Conservation (phyloP, 2,113 vertebrate genomes). For the Numida meleagris region DNA sequence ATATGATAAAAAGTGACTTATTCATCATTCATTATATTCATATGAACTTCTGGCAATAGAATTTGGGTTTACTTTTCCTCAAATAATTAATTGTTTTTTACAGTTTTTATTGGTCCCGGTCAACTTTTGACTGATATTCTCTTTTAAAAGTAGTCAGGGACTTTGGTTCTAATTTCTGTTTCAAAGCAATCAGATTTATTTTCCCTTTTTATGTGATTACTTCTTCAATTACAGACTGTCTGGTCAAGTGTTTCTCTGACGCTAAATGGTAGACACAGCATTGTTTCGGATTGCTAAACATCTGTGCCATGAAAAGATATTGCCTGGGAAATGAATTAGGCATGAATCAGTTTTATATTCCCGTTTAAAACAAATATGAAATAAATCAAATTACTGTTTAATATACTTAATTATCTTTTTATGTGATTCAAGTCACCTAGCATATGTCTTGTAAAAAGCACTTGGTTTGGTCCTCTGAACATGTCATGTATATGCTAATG, state of each 20-base stretch:
- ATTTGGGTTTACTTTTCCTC: neutral
- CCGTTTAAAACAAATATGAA: constrained; percentile 46
- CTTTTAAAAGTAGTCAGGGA: neutral
- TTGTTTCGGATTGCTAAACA: constrained; percentile 4
- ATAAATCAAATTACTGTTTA: constrained; percentile 71
- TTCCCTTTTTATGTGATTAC: neutral
- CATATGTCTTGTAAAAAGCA: constrained; percentile 51
- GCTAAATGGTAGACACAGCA: neutral
- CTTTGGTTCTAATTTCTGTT: neutral
- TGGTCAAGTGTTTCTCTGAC: neutral
- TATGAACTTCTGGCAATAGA: neutral
- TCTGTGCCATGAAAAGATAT: constrained; percentile 6
- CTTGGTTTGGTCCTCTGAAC: constrained; percentile 44
- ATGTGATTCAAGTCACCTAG: constrained; percentile 33
- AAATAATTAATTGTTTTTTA: neutral
- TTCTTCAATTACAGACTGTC: neutral
- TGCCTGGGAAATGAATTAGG: constrained; percentile 43
- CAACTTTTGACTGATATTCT: neutral
- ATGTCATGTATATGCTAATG: constrained; percentile 46
- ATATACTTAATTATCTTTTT: constrained; percentile 61
- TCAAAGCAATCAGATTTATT: neutral
- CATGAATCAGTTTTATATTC: constrained; percentile 26
- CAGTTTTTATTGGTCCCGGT: neutral
- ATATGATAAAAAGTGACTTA: neutral
- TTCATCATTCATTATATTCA: neutral